Evolutionary conservation across 53 echinoderm and acorn worm genomes (phyloP), one percentile per base, ranked within the genome.

Genomic region (Actinopyga echinites): DNA sequence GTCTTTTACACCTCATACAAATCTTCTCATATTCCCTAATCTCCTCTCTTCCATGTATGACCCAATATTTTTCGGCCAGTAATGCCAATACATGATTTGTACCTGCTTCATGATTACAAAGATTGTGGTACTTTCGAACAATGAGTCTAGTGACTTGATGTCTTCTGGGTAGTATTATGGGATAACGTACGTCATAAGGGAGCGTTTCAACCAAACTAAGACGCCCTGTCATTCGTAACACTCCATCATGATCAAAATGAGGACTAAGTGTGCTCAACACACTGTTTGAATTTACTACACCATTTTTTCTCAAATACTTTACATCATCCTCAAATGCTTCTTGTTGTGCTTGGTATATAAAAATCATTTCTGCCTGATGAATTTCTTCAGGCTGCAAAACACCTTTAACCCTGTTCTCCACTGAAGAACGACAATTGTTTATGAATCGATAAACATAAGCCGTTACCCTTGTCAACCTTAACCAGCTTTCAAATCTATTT

Each of bases 1-100:
- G 2, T 15, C 33, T 17, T 30, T 34, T 74, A 55, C 85, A 74
- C 25, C 0, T 5, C 21, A n/a, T 8, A 19, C 85, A 74, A 4
- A 30, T 8, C 38, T 25, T 74, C 29, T 85, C 85, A 74, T 29
- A 85, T 0, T 74, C 56, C 29, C 80, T 7, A 29, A 85, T 85
- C 23, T 74, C 85, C 36, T 85, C 85, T 22, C 74, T 53, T 6
- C 38, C 61, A 52, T 31, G 22, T 53, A 43, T 54, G 15, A 83
- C 32, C 84, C 84, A 83, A 54, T 52, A 83, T 30, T 69, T 83
- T 34, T 83, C 69, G 8, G 84, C 68, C 4, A 83, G 17, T 15
- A 38, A 23, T 2, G 55, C n/a, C 40, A 84, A 43, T 4, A 25
- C 20, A 23, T 84, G 84, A 44, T 84, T 84, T 12, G 30, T 42